A percentile compares a stretch with the other conserved stretches of the same genome.
These are phyloP conservation scores for Xestia xanthographa DNA, from an alignment of 2,888 invertebrate genomes.

Conservation along the genomic window DNA sequence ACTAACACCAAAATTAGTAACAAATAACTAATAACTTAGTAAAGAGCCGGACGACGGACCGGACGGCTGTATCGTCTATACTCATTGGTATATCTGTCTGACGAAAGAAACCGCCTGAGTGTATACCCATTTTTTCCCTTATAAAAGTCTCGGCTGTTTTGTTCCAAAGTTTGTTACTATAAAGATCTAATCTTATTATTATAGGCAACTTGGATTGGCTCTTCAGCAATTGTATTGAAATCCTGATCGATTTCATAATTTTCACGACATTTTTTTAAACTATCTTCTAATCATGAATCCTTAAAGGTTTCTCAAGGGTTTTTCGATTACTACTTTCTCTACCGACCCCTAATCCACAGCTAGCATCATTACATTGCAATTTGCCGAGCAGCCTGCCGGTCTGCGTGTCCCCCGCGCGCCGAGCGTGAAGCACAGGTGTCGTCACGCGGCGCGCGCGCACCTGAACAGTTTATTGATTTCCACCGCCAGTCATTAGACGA, in stretches of 20 bases:
- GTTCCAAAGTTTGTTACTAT: neutral
- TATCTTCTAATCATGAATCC: neutral
- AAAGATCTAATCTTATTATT: neutral
- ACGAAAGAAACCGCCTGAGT: neutral
- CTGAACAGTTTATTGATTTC: constrained; percentile 70
- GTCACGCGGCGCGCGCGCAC: constrained; percentile 73
- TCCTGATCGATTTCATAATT: neutral
- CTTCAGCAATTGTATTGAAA: neutral
- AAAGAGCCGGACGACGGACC: too few species aligned
- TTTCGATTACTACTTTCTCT: neutral
- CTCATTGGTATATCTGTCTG: neutral
- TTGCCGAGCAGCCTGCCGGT: constrained; percentile 34
- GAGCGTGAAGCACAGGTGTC: constrained; percentile 76
- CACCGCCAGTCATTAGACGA: constrained; percentile 51
- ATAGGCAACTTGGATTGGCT: neutral
- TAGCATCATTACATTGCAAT: constrained; percentile 65
- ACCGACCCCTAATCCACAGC: constrained; percentile 35
- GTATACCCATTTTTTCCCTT: neutral
- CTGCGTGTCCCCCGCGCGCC: constrained; percentile 53
- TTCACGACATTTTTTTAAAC: neutral
- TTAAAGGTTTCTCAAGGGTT: neutral
- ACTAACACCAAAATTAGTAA: too few species aligned
- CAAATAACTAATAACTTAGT: too few species aligned
- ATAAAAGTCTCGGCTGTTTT: neutral
- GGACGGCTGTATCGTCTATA: neutral